phyloP scores from a whole-genome alignment of 2,888 invertebrate genomes.

The Acronicta alni region DNA sequence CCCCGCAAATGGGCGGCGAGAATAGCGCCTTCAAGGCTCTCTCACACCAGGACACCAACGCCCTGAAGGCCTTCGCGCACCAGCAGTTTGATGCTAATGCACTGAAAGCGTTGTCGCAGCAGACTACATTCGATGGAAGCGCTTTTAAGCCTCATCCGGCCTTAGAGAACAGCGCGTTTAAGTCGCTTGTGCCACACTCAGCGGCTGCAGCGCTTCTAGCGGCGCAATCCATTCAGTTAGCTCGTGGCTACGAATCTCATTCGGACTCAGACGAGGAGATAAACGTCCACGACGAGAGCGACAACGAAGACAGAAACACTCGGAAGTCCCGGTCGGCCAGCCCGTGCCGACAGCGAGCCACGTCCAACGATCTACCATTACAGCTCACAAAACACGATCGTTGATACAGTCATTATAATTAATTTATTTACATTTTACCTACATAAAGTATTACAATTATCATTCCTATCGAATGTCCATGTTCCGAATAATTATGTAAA shows the following conservation, averaged over 20 bases:
- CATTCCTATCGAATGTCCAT: conserved; percentile 77
- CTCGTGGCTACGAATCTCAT: conserved; percentile 85
- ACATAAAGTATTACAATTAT: conserved; percentile 75
- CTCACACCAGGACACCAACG: conserved; percentile 90
- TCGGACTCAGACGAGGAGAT: conserved; percentile 94
- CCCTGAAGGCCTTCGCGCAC: conserved; percentile 90
- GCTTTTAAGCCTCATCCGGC: conserved; percentile 87
- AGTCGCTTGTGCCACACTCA: conserved; percentile 92
- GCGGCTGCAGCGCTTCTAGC: conserved; percentile 90
- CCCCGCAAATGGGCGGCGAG: conserved; percentile 95
- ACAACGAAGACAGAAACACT: conserved; percentile 88
- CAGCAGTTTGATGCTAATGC: conserved; percentile 88
- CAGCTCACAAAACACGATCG: conserved; percentile 93
- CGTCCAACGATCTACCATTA: conserved; percentile 89
- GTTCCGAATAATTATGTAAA: conserved; percentile 81
- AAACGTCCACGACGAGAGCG: conserved; percentile 95
- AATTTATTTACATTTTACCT: conserved; percentile 71
- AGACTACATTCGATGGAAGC: conserved; percentile 74
- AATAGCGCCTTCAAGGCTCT: conserved; percentile 96
- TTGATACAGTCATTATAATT: conserved; percentile 74
- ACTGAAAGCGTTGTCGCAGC: conserved; percentile 86
- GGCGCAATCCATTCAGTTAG: conserved; percentile 84
- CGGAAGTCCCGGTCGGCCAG: conserved; percentile 85
- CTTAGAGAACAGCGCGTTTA: conserved; percentile 95
- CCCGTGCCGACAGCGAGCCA: conserved; percentile 75